Conservation (phyloP, 2,888 invertebrate genomes). For the Drosophila kuntzei region DNA sequence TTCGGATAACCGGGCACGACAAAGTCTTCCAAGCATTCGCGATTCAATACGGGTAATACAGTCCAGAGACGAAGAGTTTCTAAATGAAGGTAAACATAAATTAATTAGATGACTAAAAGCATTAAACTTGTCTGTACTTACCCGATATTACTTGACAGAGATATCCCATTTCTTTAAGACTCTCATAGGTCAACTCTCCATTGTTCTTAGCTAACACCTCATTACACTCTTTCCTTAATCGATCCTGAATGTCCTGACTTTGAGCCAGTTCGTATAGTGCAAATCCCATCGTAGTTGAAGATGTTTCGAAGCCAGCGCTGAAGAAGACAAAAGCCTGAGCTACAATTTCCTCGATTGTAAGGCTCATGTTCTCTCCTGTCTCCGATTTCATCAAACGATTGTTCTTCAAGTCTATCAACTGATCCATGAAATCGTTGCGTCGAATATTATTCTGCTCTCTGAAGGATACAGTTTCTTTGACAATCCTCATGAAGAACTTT, state of each 20-base stretch:
- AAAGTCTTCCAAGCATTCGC: conserved; percentile 86
- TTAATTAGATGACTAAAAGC: background rate
- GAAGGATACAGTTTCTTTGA: conserved; percentile 82
- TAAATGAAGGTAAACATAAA: conserved; percentile 14
- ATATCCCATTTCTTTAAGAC: conserved; percentile 85
- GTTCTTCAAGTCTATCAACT: conserved; percentile 85
- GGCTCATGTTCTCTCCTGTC: conserved; percentile 36
- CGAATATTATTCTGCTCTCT: conserved; percentile 81
- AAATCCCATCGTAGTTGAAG: conserved; percentile 86
- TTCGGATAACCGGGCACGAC: conserved; percentile 86
- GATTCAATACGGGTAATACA: conserved; percentile 86
- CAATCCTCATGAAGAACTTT: conserved; percentile 79
- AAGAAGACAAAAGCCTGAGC: conserved; percentile 87
- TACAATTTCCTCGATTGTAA: conserved; percentile 85
- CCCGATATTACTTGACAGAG: conserved; percentile 86
- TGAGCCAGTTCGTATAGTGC: conserved; percentile 86
- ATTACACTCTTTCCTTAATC: conserved; percentile 85
- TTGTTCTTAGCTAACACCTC: conserved; percentile 80
- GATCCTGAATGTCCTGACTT: conserved; percentile 85
- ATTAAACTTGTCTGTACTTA: conserved; percentile 43
- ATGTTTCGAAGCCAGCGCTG: conserved; percentile 87
- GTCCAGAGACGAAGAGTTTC: conserved; percentile 87
- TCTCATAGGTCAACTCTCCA: conserved; percentile 84
- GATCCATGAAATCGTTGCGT: conserved; percentile 86
- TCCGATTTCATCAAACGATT: conserved; percentile 29